These are phyloP conservation scores for Eulimnadia texana DNA, from an alignment of 1,140 invertebrate genomes.

Conservation along the genomic window DNA sequence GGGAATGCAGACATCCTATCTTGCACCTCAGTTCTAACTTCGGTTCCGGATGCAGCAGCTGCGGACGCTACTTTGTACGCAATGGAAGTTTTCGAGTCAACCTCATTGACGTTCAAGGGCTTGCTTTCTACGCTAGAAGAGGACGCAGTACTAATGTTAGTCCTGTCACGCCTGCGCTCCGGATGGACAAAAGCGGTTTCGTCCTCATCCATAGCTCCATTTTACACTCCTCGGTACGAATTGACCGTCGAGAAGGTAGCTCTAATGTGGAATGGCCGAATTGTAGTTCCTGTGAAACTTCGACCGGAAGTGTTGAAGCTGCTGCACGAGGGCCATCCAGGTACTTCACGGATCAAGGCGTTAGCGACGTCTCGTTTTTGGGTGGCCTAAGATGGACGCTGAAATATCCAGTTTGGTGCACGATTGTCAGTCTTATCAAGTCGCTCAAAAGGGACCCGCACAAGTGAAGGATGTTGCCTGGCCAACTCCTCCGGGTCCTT, in stretches of 20 bases:
- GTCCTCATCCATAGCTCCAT: slow-evolving; percentile 4
- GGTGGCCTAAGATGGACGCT: slow-evolving; percentile 32
- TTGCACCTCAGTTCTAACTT: slow-evolving; percentile 15
- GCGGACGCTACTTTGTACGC: neutral
- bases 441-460: slow-evolving; percentile 8
- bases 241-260: neutral
- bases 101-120: neutral
- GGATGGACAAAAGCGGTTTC: slow-evolving; percentile 15
- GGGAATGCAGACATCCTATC: slow-evolving; percentile 24
- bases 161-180: neutral
- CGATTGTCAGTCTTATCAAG: slow-evolving; percentile 18
- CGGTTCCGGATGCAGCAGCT: neutral
- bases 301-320: slow-evolving; percentile 20
- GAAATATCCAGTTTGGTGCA: slow-evolving; percentile 27
- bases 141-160: slow-evolving; percentile 5
- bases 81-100: neutral
- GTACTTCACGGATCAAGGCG: slow-evolving; percentile 34
- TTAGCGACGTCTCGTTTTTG: slow-evolving; percentile 31
- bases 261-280: slow-evolving; percentile 11
- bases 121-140: neutral
- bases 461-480: slow-evolving; percentile 3
- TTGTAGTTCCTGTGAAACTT: slow-evolving; percentile 21
- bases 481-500: slow-evolving; percentile 5
- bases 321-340: slow-evolving; percentile 31
- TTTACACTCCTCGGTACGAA: neutral